phyloP scores from a whole-genome alignment of 2,888 invertebrate genomes.

The Drosophila monieri region DNA sequence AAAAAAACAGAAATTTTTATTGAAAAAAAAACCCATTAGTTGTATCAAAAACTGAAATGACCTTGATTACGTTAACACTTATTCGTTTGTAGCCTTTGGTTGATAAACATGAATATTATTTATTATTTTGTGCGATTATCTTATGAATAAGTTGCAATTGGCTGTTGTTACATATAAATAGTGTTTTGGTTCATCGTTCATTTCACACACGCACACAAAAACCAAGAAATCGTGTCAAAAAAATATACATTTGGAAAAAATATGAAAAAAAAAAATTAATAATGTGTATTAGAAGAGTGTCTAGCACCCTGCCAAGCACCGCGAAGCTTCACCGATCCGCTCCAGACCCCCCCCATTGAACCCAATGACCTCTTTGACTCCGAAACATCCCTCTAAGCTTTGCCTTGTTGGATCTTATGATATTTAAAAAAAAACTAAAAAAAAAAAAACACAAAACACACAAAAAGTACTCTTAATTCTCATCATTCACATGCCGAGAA shows the following conservation, averaged over 20 bases:
- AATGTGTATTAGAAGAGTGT: conserved; percentile 1
- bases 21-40: conserved; percentile 40
- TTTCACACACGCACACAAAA: conserved; percentile 41
- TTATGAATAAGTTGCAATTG: conserved; percentile 73
- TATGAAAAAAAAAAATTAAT: background rate
- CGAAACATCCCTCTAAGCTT: conserved; percentile 17
- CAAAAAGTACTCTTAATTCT: conserved; percentile 2
- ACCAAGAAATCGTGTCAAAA: background rate
- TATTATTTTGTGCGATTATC: conserved; percentile 35
- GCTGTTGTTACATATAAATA: conserved; percentile 65
- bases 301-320: conserved; percentile 13
- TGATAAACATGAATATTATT: conserved; percentile 12
- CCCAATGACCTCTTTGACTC: background rate
- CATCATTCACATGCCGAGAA: conserved; percentile 29
- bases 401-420: conserved; percentile 33
- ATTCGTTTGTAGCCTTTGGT: conserved; percentile 42
- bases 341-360: background rate
- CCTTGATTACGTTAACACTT: conserved; percentile 38
- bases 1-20: background rate
- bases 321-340: conserved; percentile 19
- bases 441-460: background rate
- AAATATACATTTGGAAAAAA: background rate
- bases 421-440: conserved; percentile 6
- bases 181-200: conserved; percentile 50
- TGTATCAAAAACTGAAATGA: conserved; percentile 48